These are phyloP conservation scores for Phymorhynchus buccinoides DNA, from an alignment of 1,140 invertebrate genomes.

Conservation along the genomic window DNA sequence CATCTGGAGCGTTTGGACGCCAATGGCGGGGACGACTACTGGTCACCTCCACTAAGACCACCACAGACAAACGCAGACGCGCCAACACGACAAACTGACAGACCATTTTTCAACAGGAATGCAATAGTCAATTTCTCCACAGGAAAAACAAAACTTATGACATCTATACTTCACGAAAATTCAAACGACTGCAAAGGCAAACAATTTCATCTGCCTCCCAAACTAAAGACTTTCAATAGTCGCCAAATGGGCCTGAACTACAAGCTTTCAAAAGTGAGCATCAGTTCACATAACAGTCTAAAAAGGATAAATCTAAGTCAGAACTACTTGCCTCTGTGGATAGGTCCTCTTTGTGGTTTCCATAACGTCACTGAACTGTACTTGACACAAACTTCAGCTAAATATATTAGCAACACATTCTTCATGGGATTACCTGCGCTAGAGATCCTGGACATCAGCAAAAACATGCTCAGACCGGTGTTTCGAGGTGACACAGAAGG, in stretches of 20 bases:
- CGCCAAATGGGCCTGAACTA: conserved; percentile 39
- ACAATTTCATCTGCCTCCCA: conserved; percentile 37
- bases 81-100: background rate
- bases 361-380: conserved; percentile 26
- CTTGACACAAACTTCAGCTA: conserved; percentile 23
- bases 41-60: conserved; percentile 25
- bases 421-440: conserved; percentile 40
- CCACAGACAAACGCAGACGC: background rate
- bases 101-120: background rate
- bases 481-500: conserved; percentile 8
- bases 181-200: background rate
- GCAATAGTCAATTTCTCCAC: background rate
- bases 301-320: background rate
- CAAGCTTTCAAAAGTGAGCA: background rate
- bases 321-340: conserved; percentile 37
- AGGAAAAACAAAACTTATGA: background rate
- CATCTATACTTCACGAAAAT: background rate
- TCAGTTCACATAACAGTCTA: conserved; percentile 20
- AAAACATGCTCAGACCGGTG: conserved; percentile 34
- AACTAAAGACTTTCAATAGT: conserved; percentile 19
- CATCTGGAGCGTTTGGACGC: background rate
- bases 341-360: conserved; percentile 40
- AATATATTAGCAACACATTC: conserved; percentile 33
- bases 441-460: conserved; percentile 31
- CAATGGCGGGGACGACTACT: conserved; percentile 1